These are phyloP conservation scores for Chondrosia reniformis DNA, from an alignment of 37 sponge, comb jelly and placozoan species.

Conservation along the genomic window DNA sequence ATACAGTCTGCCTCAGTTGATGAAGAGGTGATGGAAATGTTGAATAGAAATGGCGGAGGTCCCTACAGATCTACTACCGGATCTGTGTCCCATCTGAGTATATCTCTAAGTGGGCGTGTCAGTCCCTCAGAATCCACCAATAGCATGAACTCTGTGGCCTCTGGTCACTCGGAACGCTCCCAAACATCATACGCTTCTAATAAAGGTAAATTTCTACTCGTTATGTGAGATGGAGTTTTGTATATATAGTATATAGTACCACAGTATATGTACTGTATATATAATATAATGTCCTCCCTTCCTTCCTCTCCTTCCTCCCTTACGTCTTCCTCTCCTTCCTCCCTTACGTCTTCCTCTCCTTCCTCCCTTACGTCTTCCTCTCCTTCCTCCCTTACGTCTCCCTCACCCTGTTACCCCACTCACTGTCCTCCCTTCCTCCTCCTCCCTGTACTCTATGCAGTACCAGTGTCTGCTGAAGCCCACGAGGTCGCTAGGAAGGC, in stretches of 20 bases:
- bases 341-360: not conserved
- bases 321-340: not conserved
- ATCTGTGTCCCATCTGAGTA: too few species aligned
- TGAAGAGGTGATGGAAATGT: slow-evolving; percentile 2
- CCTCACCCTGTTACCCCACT: not conserved
- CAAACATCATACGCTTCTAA: not conserved
- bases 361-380: not conserved
- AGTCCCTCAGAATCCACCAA: slow-evolving; percentile 7
- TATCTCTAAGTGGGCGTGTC: not conserved
- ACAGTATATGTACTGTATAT: too few species aligned
- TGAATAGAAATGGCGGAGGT: too few species aligned
- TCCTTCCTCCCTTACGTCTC: not conserved
- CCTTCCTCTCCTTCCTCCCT: not conserved
- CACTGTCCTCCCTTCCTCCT: not conserved
- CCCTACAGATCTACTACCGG: too few species aligned
- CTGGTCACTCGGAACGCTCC: slow-evolving; percentile 2
- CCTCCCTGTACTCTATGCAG: not conserved
- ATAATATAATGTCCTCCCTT: too few species aligned
- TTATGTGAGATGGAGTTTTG: too few species aligned
- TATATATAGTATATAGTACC: too few species aligned
- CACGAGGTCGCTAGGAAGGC: slow-evolving; percentile 65
- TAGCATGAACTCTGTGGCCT: slow-evolving; percentile 7
- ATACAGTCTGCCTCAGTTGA: slow-evolving; percentile 7
- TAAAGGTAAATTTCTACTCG: too few species aligned
- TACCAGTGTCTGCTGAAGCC: slow-evolving; percentile 51